These are phyloP conservation scores for Stenotaenia linearis DNA, from an alignment of 2,888 invertebrate species.

Conservation along the genomic window DNA sequence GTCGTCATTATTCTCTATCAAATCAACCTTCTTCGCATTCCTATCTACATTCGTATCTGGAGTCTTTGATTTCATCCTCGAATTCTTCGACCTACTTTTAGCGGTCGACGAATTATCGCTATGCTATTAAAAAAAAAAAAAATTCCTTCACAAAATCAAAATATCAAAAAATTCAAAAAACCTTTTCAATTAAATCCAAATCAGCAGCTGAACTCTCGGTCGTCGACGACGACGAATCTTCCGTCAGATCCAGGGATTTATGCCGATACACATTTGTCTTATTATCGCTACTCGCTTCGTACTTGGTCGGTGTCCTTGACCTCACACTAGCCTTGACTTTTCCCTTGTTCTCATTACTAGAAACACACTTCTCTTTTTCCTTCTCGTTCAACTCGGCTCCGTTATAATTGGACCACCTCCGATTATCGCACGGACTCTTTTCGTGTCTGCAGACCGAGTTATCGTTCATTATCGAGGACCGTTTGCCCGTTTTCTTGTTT, in stretches of 20 bases:
- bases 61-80: neutral
- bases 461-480: neutral
- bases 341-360: neutral
- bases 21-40: neutral
- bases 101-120: constrained; percentile 36
- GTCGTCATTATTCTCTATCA: neutral
- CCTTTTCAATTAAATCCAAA: constrained; percentile 46
- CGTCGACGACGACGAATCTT: constrained; percentile 64
- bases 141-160: neutral
- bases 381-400: neutral
- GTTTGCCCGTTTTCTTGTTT: constrained; percentile 21
- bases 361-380: neutral
- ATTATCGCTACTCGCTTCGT: neutral
- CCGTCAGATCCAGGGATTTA: constrained; percentile 40
- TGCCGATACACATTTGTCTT: neutral
- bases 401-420: neutral
- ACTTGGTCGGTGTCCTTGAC: constrained; percentile 36
- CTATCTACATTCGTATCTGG: neutral
- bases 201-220: constrained; percentile 64
- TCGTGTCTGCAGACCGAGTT: neutral
- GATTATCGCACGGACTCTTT: neutral
- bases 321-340: constrained; percentile 37
- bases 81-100: neutral
- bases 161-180: neutral
- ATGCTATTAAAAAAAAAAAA: neutral